Evolutionary conservation across 92 coral and sea anemone genomes (phyloP).

Genomic region (Virgularia gustaviana): DNA sequence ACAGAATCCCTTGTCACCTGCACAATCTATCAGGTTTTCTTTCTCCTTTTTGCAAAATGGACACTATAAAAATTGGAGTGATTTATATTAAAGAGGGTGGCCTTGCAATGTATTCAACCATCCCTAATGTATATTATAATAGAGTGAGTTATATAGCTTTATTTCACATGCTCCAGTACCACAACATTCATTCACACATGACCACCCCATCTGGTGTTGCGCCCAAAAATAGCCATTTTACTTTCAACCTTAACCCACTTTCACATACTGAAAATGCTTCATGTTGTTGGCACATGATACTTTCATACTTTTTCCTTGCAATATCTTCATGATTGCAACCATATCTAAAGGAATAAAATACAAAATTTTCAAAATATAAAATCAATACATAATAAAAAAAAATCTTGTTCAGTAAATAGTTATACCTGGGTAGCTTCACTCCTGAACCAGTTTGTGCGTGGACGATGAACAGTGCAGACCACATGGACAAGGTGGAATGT

Average conservation of each 20-base stretch:
- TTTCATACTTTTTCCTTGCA: slow-evolving; percentile 34
- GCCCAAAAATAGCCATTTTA: slow-evolving; percentile 43
- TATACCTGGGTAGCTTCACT: slow-evolving; percentile 8
- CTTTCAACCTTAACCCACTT: slow-evolving; percentile 33
- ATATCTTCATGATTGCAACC: slow-evolving; percentile 47
- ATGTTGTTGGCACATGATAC: slow-evolving; percentile 7
- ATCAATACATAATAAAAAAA: background rate
- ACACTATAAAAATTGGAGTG: slow-evolving; percentile 33
- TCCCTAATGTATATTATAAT: background rate
- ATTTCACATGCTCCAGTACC: slow-evolving; percentile 49
- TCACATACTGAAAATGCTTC: slow-evolving; percentile 9
- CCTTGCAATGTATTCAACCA: background rate
- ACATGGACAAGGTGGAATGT: too few species aligned
- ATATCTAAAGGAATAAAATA: slow-evolving; percentile 25
- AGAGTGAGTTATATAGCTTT: slow-evolving; percentile 25
- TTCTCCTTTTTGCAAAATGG: slow-evolving; percentile 43
- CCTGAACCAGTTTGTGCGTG: background rate
- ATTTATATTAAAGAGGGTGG: background rate
- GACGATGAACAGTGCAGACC: too few species aligned
- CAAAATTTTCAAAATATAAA: slow-evolving; percentile 3
- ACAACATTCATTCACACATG: slow-evolving; percentile 29
- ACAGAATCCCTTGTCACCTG: slow-evolving; percentile 38
- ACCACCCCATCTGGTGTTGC: slow-evolving; percentile 47
- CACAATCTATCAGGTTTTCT: slow-evolving; percentile 34
- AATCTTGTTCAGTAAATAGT: background rate